Percentiles rank a stretch among this genome's conserved stretches.
These are phyloP conservation scores for Marmota flaviventris DNA, from an alignment of 2,113 vertebrate species.

Conservation along the genomic window DNA sequence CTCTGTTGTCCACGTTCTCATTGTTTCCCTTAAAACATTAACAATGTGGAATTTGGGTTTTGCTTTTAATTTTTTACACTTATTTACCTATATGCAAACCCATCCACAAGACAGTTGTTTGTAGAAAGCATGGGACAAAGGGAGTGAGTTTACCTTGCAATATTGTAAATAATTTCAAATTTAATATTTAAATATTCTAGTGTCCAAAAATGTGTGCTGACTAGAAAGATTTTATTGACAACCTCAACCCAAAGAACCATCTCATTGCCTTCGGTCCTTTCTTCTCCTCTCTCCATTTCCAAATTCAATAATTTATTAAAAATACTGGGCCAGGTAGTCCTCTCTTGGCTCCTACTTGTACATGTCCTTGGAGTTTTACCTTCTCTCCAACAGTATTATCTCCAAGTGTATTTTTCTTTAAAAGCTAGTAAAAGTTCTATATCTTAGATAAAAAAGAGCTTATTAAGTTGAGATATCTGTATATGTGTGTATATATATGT, in stretches of 20 bases:
- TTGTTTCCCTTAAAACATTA: not conserved
- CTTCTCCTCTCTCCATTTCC: not conserved
- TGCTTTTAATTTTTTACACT: not conserved
- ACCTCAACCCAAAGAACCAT: not conserved
- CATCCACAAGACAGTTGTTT: not conserved
- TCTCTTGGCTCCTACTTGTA: too few relatives aligned
- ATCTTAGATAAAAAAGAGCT: not conserved
- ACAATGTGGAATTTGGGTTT: not conserved
- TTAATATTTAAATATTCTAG: not conserved
- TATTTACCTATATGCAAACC: not conserved
- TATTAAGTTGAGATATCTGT: constrained; percentile 8
- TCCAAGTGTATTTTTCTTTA: not conserved
- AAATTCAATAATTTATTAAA: not conserved
- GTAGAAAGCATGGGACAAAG: not conserved
- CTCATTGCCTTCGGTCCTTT: not conserved
- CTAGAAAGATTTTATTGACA: not conserved
- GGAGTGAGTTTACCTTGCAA: not conserved
- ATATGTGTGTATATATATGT: not conserved
- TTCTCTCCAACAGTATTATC: not conserved
- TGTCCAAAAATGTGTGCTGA: not conserved
- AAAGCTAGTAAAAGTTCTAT: not conserved
- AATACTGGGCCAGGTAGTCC: not conserved
- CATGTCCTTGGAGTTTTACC: not conserved
- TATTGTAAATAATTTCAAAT: not conserved
- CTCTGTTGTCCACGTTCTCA: not conserved